phyloP scores from a whole-genome alignment of 2,797 vertebrate genomes.

The Anniella stebbinsi region DNA sequence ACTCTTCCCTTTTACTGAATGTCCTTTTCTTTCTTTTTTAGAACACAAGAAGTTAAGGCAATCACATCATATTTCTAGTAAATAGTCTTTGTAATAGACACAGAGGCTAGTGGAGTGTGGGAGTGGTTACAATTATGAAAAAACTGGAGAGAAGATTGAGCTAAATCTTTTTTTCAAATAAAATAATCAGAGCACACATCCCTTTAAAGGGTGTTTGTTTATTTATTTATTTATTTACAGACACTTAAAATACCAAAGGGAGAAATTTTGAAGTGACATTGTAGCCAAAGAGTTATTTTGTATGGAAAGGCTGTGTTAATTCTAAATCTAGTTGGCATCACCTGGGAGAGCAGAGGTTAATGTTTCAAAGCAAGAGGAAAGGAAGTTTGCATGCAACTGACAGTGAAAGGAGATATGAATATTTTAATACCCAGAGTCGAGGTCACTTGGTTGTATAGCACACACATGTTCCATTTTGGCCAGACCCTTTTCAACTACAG shows the following conservation, averaged over 20 bases:
- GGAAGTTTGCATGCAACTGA: slow-evolving; percentile 56
- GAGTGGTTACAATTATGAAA: neutral
- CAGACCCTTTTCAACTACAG: slow-evolving; percentile 30
- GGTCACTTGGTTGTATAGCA: slow-evolving; percentile 52
- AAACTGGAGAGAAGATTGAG: neutral
- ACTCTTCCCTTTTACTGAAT: slow-evolving; percentile 59
- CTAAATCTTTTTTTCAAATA: neutral
- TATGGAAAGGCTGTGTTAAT: slow-evolving; percentile 27
- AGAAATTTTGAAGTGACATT: neutral
- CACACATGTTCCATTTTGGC: slow-evolving; percentile 39
- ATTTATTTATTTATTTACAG: neutral
- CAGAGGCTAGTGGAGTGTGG: neutral
- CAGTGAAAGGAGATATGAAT: slow-evolving; percentile 52
- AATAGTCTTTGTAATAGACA: slow-evolving; percentile 12
- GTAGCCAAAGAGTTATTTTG: neutral
- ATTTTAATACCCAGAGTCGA: slow-evolving; percentile 59
- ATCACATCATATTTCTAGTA: slow-evolving; percentile 38
- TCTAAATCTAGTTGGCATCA: slow-evolving; percentile 15
- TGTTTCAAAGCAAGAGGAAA: slow-evolving; percentile 59
- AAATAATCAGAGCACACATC: neutral
- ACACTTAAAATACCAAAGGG: slow-evolving; percentile 19
- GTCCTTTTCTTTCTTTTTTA: slow-evolving; percentile 10
- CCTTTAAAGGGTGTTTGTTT: neutral
- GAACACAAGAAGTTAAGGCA: slow-evolving; percentile 45
- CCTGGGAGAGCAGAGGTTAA: slow-evolving; percentile 64